Evolutionary conservation across 2,113 vertebrate species (phyloP).

Genomic region (Carassius auratus): DNA sequence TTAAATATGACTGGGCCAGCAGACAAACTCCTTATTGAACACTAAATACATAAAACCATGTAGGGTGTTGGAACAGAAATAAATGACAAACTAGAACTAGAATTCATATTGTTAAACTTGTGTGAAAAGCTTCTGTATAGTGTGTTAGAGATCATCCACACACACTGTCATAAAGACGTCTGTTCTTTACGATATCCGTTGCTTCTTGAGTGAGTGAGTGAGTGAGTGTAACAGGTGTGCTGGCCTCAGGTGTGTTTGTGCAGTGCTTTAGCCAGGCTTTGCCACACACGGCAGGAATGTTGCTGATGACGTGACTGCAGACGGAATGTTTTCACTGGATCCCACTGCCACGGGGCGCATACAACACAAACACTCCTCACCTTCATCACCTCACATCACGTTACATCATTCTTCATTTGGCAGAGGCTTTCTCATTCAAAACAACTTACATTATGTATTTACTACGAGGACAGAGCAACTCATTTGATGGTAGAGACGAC

Average conservation of each 20-base stretch:
- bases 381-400: constrained; percentile 11
- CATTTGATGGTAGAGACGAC: neutral
- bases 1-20: neutral
- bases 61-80: neutral
- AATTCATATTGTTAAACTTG: neutral
- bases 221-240: constrained; percentile 24
- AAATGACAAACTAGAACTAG: neutral
- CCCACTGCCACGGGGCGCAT: constrained; percentile 59
- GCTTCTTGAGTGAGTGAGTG: neutral
- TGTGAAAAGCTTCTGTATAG: constrained; percentile 4
- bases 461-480: neutral
- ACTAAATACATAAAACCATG: neutral
- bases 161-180: neutral
- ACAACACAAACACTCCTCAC: neutral
- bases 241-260: constrained; percentile 72
- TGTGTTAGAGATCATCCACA: neutral
- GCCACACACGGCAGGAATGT: constrained; percentile 70
- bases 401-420: too few relatives aligned
- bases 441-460: neutral
- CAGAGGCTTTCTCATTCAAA: too few relatives aligned
- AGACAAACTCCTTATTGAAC: neutral
- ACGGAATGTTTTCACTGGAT: constrained; percentile 68
- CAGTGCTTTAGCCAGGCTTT: constrained; percentile 66
- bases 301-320: constrained; percentile 65
- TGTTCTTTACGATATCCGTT: neutral